A percentile compares a stretch with the other conserved stretches of the same genome.
These are phyloP conservation scores for Antedon mediterranea DNA, from an alignment of 53 echinoderm and acorn worm genomes.

Conservation along the genomic window DNA sequence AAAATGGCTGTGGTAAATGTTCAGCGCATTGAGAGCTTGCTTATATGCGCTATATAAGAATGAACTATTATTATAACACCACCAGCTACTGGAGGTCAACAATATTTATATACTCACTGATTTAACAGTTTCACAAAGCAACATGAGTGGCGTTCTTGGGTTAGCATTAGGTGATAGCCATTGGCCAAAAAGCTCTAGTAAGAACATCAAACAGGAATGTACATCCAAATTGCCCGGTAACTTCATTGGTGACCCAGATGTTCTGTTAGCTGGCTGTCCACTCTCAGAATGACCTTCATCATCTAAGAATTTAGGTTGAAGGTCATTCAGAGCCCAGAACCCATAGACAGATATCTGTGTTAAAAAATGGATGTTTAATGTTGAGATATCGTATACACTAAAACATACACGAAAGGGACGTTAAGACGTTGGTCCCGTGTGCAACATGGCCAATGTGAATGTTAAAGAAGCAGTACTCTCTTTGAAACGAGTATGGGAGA, in stretches of 20 bases:
- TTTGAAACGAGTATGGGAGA: too few relatives aligned
- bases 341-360: conserved; percentile 80
- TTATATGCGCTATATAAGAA: too few relatives aligned
- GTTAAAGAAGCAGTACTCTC: too few relatives aligned
- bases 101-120: conserved; percentile 47
- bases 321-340: conserved; percentile 92
- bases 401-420: too few relatives aligned
- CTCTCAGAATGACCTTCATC: conserved; percentile 25
- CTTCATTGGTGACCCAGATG: conserved; percentile 14
- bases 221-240: conserved; percentile 64
- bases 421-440: too few relatives aligned
- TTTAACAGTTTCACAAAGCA: conserved; percentile 94
- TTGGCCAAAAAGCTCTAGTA: conserved; percentile 79
- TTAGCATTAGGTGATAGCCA: conserved; percentile 75
- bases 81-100: too few relatives aligned
- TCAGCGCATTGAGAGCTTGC: too few relatives aligned
- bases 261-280: neutral
- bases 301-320: conserved; percentile 51
- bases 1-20: too few relatives aligned
- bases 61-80: too few relatives aligned
- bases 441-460: too few relatives aligned
- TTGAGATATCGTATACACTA: too few relatives aligned
- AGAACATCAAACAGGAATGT: conserved; percentile 91
- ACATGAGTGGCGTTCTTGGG: conserved; percentile 81
- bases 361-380: neutral